These are phyloP conservation scores for Paramisgurnus dabryanus DNA, from an alignment of 2,113 vertebrate genomes.

Conservation along the genomic window DNA sequence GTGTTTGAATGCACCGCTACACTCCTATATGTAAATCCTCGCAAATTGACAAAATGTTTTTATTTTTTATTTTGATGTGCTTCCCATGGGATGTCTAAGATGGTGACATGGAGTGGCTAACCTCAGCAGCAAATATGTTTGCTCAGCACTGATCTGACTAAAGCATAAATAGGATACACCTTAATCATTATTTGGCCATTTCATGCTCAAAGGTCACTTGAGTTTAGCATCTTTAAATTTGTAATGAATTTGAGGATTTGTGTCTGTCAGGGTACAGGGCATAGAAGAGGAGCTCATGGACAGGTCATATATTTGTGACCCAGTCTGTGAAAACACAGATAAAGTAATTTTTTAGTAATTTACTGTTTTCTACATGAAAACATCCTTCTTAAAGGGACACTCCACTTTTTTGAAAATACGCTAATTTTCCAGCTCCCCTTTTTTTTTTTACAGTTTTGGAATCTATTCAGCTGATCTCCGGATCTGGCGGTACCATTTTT, in stretches of 20 bases:
- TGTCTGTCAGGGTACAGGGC: not conserved
- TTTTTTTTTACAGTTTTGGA: too few species aligned
- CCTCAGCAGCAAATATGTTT: slow-evolving; percentile 30
- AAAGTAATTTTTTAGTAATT: too few species aligned
- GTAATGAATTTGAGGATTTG: not conserved
- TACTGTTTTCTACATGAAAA: too few species aligned
- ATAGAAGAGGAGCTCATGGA: too few species aligned
- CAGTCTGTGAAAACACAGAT: too few species aligned
- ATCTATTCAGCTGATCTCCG: too few species aligned
- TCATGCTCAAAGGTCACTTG: slow-evolving; percentile 28
- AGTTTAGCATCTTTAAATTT: not conserved
- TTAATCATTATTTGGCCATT: slow-evolving; percentile 24
- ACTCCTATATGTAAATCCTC: slow-evolving; percentile 39
- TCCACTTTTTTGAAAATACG: too few species aligned
- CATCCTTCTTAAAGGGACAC: too few species aligned
- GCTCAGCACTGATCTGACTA: slow-evolving; percentile 36
- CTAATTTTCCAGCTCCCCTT: too few species aligned
- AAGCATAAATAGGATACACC: slow-evolving; percentile 5
- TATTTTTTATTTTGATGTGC: slow-evolving; percentile 38
- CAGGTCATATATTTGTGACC: too few species aligned
- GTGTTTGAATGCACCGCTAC: slow-evolving; percentile 15
- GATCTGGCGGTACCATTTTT: too few species aligned
- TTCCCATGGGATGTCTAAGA: slow-evolving; percentile 14
- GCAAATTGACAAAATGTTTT: slow-evolving; percentile 37
- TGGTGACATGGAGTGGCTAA: slow-evolving; percentile 12